phyloP scores from a whole-genome alignment of 2,797 vertebrate genomes.

The Lophotriccus pileatus region DNA sequence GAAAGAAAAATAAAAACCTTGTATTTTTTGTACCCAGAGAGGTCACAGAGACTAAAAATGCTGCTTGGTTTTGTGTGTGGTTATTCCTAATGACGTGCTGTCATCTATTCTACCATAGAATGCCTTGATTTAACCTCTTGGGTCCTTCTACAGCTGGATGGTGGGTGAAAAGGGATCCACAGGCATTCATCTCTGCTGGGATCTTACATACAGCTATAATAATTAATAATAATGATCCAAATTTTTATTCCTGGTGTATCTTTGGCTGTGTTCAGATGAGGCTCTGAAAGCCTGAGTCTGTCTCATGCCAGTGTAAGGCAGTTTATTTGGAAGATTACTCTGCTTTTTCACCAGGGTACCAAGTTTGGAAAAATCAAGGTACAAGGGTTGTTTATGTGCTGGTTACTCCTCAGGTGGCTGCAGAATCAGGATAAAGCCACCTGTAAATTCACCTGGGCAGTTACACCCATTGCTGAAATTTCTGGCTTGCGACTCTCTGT shows the following conservation, averaged over 20 bases:
- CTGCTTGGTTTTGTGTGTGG: not conserved
- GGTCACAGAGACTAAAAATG: not conserved
- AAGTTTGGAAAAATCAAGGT: not conserved
- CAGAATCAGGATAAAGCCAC: not conserved
- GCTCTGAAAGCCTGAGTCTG: not conserved
- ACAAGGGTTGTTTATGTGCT: not conserved
- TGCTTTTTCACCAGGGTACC: not conserved
- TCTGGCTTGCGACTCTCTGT: not conserved
- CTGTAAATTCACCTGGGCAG: not conserved
- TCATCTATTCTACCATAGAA: not conserved
- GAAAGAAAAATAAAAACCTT: not conserved
- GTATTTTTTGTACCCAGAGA: not conserved
- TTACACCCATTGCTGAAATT: not conserved
- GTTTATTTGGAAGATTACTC: not conserved
- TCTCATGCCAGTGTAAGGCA: not conserved
- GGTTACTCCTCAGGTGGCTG: fast-evolving
- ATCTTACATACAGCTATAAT: not conserved
- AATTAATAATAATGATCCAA: not conserved
- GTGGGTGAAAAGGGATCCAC: not conserved
- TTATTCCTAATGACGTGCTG: not conserved
- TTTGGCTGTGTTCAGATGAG: not conserved
- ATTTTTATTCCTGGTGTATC: not conserved
- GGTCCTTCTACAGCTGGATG: not conserved
- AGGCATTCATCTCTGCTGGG: not conserved
- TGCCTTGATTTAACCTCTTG: not conserved